These are phyloP conservation scores for Mallotus villosus DNA, from an alignment of 2,797 vertebrate species.

Conservation along the genomic window DNA sequence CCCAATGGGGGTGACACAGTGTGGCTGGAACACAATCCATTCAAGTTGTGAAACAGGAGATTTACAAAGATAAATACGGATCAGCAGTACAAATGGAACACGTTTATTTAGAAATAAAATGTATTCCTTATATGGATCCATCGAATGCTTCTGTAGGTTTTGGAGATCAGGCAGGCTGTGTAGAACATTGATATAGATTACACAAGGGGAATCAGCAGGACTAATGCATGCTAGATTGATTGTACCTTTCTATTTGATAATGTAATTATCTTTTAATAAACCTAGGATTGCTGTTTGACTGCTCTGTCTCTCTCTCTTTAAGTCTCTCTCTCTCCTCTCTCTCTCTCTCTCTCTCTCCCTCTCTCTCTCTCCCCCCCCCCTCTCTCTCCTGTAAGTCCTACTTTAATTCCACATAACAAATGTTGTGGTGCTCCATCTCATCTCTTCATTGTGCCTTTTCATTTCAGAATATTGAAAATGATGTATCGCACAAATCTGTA, in stretches of 20 bases:
- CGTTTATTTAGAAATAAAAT: constrained; percentile 4
- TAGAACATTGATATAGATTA: constrained; percentile 54
- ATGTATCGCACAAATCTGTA: neutral
- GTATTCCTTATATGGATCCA: constrained; percentile 31
- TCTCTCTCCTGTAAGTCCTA: neutral
- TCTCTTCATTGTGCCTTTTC: neutral
- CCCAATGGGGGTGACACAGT: neutral
- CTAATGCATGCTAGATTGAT: constrained; percentile 51
- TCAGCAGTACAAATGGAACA: neutral
- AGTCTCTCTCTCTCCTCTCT: neutral
- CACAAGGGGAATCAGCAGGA: constrained; percentile 39
- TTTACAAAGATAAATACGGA: neutral
- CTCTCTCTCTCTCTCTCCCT: neutral
- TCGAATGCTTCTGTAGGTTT: constrained; percentile 31
- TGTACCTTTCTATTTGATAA: constrained; percentile 46
- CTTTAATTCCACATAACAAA: constrained; percentile 22
- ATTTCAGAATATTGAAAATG: neutral
- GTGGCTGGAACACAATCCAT: neutral
- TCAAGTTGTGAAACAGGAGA: neutral
- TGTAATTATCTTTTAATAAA: constrained; percentile 57
- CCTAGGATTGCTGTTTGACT: constrained; percentile 28
- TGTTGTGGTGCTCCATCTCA: neutral
- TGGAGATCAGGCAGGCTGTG: constrained; percentile 34
- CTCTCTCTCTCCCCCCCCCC: neutral
- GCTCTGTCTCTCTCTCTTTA: neutral